Evolutionary conservation across 2,888 invertebrate genomes (phyloP), one percentile per base, ranked within the genome.

Genomic region (Folsomia manolachei): DNA sequence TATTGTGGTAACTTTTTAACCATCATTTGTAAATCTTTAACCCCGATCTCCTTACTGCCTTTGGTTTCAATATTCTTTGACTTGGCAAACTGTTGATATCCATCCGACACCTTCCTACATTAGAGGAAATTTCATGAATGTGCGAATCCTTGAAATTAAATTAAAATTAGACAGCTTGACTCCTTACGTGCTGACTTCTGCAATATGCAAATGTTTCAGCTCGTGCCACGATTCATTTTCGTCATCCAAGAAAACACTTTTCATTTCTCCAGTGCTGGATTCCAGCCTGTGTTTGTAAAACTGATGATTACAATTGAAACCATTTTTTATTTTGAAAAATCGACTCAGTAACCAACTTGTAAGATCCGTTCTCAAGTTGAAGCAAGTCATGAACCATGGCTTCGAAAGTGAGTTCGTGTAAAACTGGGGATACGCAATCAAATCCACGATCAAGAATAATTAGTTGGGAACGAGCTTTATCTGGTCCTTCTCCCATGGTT

Each of bases 121-220:
- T 2, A 70, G 61, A 21, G 24, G 14, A 62, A 27, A 62, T 2
- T 9, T 52, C 2, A 63, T 61, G 24, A 62, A 23, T 23, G 27
- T 27, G 9, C 11, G 21, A 19, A n/a, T 11, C 19, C 19, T 24
- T 24, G 24, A 23, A 23, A 63, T 63, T 24, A 19, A 39, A 65
- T 39, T 14, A 39, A 39, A 39, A 39, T 4, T 4, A 39, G n/a
- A 25, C 61, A 61, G 18, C n/a, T 27, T 90, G 96, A 85, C 97
- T 27, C 21, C 71, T 27, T 72, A 75, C 77, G 70, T 70, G 56
- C 71, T 67, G 9, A 78, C 78, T 71, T 77, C 73, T 0, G 78
- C 77, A 62, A 78, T 78, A 51, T 77, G 75, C 26, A 72, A 74
- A 39, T 78, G 77, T 27, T 76, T 73, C n/a, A 80, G 51, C 1